A percentile compares a stretch with the other conserved stretches of the same genome.
Evolutionary conservation across 2,113 vertebrate species (phyloP).

Genomic region (Notothenia coriiceps): DNA sequence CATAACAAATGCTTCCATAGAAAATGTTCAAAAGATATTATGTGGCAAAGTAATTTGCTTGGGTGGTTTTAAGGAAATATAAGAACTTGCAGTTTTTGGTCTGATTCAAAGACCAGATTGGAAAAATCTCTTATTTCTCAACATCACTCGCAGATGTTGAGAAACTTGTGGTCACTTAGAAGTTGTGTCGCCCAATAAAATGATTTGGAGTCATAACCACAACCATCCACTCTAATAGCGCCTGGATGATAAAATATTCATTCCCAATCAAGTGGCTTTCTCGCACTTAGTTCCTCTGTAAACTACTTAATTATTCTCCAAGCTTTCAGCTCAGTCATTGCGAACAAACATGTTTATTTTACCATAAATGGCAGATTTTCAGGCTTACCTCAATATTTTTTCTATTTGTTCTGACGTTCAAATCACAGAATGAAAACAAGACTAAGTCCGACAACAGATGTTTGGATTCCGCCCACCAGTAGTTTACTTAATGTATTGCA

Average conservation of each 20-base stretch:
- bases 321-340: neutral
- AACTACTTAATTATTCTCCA: constrained; percentile 29
- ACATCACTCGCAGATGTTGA: neutral
- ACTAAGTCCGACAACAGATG: neutral
- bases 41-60: neutral
- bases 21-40: neutral
- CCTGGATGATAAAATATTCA: constrained; percentile 5
- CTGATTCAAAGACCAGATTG: neutral
- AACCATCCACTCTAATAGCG: neutral
- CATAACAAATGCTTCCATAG: neutral
- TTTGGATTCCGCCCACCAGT: neutral
- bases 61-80: neutral
- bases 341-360: constrained; percentile 22
- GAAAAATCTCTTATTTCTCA: constrained; percentile 1
- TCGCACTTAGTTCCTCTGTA: constrained; percentile 16
- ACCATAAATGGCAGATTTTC: constrained; percentile 29
- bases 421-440: constrained; percentile 10
- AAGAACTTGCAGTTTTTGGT: neutral
- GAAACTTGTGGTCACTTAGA: neutral
- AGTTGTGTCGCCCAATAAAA: neutral
- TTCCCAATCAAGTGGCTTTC: neutral
- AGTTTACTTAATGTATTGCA: constrained; percentile 5
- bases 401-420: neutral
- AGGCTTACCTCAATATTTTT: neutral
- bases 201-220: neutral